Percentiles rank a stretch among this genome's conserved stretches.
Evolutionary conservation across 2,113 vertebrate genomes (phyloP).

Genomic region (Etia nguti): DNA sequence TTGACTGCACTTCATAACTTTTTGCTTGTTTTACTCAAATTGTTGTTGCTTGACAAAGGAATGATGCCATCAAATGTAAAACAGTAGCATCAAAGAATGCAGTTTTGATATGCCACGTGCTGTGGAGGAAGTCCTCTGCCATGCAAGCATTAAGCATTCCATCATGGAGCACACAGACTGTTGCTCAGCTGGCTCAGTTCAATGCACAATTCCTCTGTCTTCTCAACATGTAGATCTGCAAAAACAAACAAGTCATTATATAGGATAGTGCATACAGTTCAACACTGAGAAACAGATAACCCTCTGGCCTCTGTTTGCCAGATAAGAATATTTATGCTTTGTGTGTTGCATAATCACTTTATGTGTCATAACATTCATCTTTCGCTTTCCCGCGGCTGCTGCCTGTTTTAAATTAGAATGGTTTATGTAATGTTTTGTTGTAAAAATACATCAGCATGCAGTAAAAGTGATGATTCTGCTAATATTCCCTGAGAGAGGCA

Average conservation of each 20-base stretch:
- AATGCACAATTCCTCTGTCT: conserved; percentile 10
- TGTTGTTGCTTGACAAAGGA: neutral
- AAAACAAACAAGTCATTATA: conserved; percentile 31
- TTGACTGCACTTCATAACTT: conserved; percentile 10
- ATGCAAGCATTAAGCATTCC: conserved; percentile 16
- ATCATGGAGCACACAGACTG: conserved; percentile 13
- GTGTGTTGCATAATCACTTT: conserved; percentile 22
- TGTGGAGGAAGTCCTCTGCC: conserved; percentile 18
- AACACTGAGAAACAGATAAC: neutral
- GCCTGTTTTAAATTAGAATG: conserved; percentile 3
- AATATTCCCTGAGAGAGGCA: neutral
- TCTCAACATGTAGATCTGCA: conserved; percentile 40
- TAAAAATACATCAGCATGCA: neutral
- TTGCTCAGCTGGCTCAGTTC: neutral
- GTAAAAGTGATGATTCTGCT: neutral
- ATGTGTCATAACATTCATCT: conserved; percentile 19
- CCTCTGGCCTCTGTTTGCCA: neutral
- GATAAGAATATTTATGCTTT: conserved; percentile 29
- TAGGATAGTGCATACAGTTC: neutral
- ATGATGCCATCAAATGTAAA: conserved; percentile 14
- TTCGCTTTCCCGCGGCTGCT: neutral
- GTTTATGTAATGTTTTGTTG: conserved; percentile 19
- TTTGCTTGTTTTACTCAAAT: neutral
- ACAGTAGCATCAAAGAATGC: neutral
- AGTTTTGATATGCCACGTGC: neutral